Conservation (phyloP, 1,140 invertebrate genomes). For the Drosophila ercepeae region DNA sequence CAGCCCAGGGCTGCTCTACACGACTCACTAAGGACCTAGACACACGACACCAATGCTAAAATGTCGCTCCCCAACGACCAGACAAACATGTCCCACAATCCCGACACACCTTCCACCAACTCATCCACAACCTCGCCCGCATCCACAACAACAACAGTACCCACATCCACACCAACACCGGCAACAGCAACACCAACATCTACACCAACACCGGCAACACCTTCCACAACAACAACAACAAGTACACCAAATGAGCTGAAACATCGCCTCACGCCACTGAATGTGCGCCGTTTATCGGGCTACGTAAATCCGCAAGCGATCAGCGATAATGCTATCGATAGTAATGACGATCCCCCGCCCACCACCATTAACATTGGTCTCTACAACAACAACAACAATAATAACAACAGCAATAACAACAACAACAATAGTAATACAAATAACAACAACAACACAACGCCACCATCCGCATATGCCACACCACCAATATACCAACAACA, state of each 20-base stretch:
- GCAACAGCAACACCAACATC: constrained; percentile 27
- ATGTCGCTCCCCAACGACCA: constrained; percentile 71
- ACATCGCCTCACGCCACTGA: constrained; percentile 61
- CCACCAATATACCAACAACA: constrained; percentile 74
- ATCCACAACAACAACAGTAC: constrained; percentile 9
- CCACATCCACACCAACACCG: constrained; percentile 18
- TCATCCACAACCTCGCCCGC: constrained; percentile 3
- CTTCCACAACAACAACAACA: constrained; percentile 23
- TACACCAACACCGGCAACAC: constrained; percentile 35
- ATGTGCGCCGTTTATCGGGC: constrained; percentile 63
- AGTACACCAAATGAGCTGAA: constrained; percentile 69
- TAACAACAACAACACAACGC: constrained; percentile 68
- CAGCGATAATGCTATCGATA: constrained; percentile 35
- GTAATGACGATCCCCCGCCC: constrained; percentile 54
- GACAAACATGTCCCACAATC: constrained; percentile 51
- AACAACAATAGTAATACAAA: constrained; percentile 42
- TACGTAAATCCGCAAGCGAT: constrained; percentile 56
- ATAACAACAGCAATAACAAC: constrained; percentile 42
- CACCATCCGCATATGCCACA: constrained; percentile 67
- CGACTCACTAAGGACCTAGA: constrained; percentile 18
- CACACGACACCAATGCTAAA: constrained; percentile 56
- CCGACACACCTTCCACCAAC: constrained; percentile 21
- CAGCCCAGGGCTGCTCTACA: constrained; percentile 23
- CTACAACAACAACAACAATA: constrained; percentile 52
- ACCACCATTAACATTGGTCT: constrained; percentile 47